Evolutionary conservation across 2,113 vertebrate genomes (phyloP).

Genomic region (Steatornis caripensis): DNA sequence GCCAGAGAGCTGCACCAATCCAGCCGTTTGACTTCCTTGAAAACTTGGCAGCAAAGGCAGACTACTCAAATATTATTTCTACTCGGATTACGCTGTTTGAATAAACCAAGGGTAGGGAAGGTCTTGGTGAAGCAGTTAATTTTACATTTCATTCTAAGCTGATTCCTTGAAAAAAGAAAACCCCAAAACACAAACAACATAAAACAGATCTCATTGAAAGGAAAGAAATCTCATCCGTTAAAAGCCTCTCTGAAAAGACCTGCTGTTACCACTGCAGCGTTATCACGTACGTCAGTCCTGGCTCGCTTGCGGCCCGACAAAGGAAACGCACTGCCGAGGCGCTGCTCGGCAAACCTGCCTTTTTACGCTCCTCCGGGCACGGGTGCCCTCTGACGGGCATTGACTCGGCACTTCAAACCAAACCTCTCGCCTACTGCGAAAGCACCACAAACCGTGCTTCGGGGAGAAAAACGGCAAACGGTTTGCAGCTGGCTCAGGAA

Average conservation of each 20-base stretch:
- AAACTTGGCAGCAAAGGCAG: neutral
- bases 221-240: neutral
- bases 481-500: neutral
- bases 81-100: neutral
- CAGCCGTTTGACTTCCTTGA: neutral
- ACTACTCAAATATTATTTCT: neutral
- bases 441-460: fast-evolving
- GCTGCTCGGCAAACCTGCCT: neutral
- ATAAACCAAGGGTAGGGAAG: too few relatives aligned
- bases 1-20: neutral
- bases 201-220: neutral
- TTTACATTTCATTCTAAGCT: neutral
- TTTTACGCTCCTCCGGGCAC: neutral
- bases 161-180: neutral
- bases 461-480: neutral
- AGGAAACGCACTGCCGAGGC: fast-evolving
- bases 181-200: neutral
- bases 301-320: too few relatives aligned
- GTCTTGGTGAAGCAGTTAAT: neutral
- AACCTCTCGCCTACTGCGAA: neutral
- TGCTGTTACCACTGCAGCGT: too few relatives aligned
- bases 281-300: neutral
- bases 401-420: neutral
- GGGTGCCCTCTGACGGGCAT: neutral
- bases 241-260: neutral